Evolutionary conservation across 2,888 invertebrate genomes (phyloP), one percentile per base, ranked within the genome.

Genomic region (Drosophila setosimentum): DNA sequence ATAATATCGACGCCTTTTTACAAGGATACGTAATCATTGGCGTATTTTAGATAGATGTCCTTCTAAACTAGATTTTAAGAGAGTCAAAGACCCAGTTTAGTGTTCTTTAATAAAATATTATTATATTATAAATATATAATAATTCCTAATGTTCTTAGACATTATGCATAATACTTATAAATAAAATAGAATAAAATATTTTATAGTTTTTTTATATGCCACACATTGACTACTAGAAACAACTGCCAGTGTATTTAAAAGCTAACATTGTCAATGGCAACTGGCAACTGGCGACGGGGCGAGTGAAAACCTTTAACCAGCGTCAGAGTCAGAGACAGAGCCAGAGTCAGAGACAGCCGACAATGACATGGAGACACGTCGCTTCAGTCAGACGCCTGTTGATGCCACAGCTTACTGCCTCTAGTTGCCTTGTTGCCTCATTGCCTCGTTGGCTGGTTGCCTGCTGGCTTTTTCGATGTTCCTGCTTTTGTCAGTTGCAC

Each of bases 401-500:
- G 57, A 13, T 57, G 42, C 32, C 49, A 33, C 16, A 40, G 45
- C 45, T 45, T 45, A 2, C 8, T 24, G 45, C 24, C 45, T 1
- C 32, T 16, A n/a, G n/a, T n/a, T n/a, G 48, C 35, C 24, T 40
- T 13, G 11, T 6, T 35, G 42, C n/a, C 40, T 5, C n/a, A 10
- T 4, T n/a, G 37, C n/a, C 37, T 13, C 33, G 13, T 18, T 45
- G 40, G 10, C n/a, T 5, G 45, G 21, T 18, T 33, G 13, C 29
- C 29, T 30, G 62, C 30, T 30, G 27, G 53, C 30, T 37, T 33
- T 49, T 65, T 21, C 51, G 62, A 6, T 63, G 75, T 32, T 60
- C 51, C 61, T 72, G 63, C 61, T 60, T 33, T 60, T 76, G 53
- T 58, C 78, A 72, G 73, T 37, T 82, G 78, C 78, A 78, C 67